Percentiles rank a stretch among this genome's conserved stretches.
Evolutionary conservation across 2,888 invertebrate genomes (phyloP).

Genomic region (Acrocyrtus sp.): DNA sequence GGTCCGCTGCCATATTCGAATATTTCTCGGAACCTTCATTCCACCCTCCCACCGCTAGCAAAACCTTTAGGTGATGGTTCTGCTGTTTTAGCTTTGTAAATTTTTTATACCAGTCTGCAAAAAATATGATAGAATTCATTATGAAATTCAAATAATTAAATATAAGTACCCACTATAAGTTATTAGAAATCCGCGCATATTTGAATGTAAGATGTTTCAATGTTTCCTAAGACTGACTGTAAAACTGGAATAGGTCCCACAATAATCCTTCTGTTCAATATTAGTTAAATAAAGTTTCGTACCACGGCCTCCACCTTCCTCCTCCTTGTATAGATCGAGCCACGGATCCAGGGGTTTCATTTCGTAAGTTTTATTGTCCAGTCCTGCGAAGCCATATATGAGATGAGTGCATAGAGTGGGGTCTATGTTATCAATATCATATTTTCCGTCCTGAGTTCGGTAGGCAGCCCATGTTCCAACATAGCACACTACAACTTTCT

Average conservation of each 20-base stretch:
- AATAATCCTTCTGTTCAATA: too few species aligned
- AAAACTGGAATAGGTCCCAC: too few species aligned
- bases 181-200: too few species aligned
- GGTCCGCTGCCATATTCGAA: constrained; percentile 65
- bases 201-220: too few species aligned
- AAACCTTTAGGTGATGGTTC: constrained; percentile 77
- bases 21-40: constrained; percentile 66
- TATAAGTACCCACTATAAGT: too few species aligned
- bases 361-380: constrained; percentile 74
- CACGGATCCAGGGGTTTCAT: constrained; percentile 81
- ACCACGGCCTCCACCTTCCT: constrained; percentile 72
- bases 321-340: constrained; percentile 80
- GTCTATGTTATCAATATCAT: constrained; percentile 73
- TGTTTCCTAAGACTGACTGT: too few species aligned
- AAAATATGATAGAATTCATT: too few species aligned
- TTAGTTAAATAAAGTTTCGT: too few species aligned
- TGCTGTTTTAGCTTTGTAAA: constrained; percentile 74
- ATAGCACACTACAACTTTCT: constrained; percentile 83
- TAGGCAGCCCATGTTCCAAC: constrained; percentile 84
- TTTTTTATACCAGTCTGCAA: constrained; percentile 71
- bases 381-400: constrained; percentile 83
- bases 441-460: constrained; percentile 74
- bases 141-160: too few species aligned
- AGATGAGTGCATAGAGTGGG: constrained; percentile 83
- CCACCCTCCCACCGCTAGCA: constrained; percentile 73